Conservation (phyloP, 2,888 invertebrate genomes). For the Caenorhabditis doughertyi region DNA sequence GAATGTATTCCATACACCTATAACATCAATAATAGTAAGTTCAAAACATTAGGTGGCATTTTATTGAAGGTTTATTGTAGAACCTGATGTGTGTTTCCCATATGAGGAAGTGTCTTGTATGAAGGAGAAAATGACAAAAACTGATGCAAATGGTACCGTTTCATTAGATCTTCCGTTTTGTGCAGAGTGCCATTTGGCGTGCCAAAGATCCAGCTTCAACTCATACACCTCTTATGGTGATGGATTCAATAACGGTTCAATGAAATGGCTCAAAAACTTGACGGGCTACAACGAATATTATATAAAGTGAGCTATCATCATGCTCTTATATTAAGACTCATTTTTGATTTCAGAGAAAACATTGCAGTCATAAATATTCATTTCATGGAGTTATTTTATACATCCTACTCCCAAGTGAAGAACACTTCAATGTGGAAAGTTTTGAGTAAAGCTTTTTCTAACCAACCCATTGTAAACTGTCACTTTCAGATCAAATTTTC, state of each 20-base stretch:
- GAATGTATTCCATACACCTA: slow-evolving; percentile 49
- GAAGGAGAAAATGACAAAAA: slow-evolving; percentile 57
- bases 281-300: slow-evolving; percentile 57
- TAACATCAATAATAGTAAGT: slow-evolving; percentile 48
- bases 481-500: slow-evolving; percentile 25
- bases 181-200: slow-evolving; percentile 47
- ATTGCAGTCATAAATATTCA: slow-evolving; percentile 51
- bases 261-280: slow-evolving; percentile 64
- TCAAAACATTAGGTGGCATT: neutral
- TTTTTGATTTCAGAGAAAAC: slow-evolving; percentile 33
- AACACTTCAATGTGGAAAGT: slow-evolving; percentile 26
- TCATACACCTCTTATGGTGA: slow-evolving; percentile 76
- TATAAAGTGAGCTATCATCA: slow-evolving; percentile 44
- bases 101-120: slow-evolving; percentile 60
- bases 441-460: too few relatives aligned
- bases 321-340: neutral
- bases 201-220: slow-evolving; percentile 69
- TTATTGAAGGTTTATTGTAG: slow-evolving; percentile 42
- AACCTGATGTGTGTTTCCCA: slow-evolving; percentile 51
- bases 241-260: slow-evolving; percentile 72
- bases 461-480: too few relatives aligned
- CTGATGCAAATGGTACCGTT: slow-evolving; percentile 49
- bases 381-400: slow-evolving; percentile 51
- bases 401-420: slow-evolving; percentile 51
- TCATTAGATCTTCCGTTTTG: slow-evolving; percentile 51